A percentile compares a stretch with the other conserved stretches of the same genome.
Conservation (phyloP, 2,113 vertebrate species). For the Myanophis thanlyinensis region DNA sequence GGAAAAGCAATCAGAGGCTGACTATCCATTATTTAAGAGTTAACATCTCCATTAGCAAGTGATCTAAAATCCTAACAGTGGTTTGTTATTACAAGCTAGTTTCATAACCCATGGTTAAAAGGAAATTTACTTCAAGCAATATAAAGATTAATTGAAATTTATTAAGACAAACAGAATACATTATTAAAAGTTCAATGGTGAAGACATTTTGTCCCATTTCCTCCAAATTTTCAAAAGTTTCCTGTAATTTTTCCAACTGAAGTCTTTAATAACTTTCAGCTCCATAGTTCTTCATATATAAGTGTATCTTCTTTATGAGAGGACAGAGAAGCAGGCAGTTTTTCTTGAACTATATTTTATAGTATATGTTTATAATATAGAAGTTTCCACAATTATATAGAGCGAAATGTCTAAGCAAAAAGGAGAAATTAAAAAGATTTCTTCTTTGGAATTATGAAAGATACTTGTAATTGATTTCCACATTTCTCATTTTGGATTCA, state of each 20-base stretch:
- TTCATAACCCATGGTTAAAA: neutral
- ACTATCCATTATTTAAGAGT: neutral
- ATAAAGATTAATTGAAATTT: neutral
- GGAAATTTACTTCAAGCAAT: neutral
- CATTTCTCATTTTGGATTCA: constrained; percentile 7
- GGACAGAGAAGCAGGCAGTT: neutral
- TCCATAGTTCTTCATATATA: neutral
- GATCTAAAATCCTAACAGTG: neutral
- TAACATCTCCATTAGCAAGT: neutral
- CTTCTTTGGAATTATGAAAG: neutral
- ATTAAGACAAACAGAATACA: neutral
- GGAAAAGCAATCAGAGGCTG: neutral
- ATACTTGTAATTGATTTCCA: neutral
- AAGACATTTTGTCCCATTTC: neutral
- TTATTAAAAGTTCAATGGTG: neutral
- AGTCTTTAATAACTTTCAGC: neutral
- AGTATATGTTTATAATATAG: neutral
- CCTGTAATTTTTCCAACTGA: neutral
- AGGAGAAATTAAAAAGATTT: neutral
- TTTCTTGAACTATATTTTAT: neutral
- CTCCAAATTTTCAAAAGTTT: neutral
- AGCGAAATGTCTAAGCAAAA: neutral
- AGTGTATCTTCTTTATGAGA: neutral
- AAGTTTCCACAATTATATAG: neutral
- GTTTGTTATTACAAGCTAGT: neutral